Evolutionary conservation across 2,113 vertebrate genomes (phyloP).

Genomic region (Semnornis frantzii): DNA sequence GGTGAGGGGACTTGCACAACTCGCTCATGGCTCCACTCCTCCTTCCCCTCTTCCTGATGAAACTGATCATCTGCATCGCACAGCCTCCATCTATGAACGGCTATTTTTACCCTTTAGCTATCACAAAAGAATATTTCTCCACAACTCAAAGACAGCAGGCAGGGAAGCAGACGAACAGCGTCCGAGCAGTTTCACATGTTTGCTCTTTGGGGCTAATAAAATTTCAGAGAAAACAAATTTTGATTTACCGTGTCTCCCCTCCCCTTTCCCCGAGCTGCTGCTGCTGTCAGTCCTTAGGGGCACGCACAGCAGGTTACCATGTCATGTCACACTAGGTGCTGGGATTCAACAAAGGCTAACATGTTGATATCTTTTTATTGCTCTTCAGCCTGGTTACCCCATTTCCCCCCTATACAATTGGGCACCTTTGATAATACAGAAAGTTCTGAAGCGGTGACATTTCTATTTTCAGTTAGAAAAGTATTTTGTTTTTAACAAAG

Average conservation of each 20-base stretch:
- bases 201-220: conserved; percentile 32
- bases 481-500: background rate
- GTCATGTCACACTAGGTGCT: conserved; percentile 76
- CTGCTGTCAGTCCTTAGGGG: conserved; percentile 60
- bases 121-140: background rate
- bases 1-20: background rate
- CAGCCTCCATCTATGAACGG: accelerated
- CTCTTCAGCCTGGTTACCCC: conserved; percentile 51
- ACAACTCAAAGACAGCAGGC: background rate
- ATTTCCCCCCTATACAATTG: conserved; percentile 6
- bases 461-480: background rate
- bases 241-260: conserved; percentile 39
- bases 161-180: background rate
- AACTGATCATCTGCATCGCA: background rate
- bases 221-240: conserved; percentile 57
- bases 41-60: background rate
- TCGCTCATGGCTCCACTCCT: background rate
- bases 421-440: background rate
- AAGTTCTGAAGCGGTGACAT: background rate
- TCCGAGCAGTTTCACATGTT: background rate
- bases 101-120: background rate
- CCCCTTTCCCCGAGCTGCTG: conserved; percentile 40
- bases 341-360: conserved; percentile 72
- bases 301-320: conserved; percentile 72
- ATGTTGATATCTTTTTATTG: conserved; percentile 79